A percentile compares a stretch with the other conserved stretches of the same genome.
These are phyloP conservation scores for Himalopsyche phryganea DNA, from an alignment of 1,140 invertebrate genomes.

Conservation along the genomic window DNA sequence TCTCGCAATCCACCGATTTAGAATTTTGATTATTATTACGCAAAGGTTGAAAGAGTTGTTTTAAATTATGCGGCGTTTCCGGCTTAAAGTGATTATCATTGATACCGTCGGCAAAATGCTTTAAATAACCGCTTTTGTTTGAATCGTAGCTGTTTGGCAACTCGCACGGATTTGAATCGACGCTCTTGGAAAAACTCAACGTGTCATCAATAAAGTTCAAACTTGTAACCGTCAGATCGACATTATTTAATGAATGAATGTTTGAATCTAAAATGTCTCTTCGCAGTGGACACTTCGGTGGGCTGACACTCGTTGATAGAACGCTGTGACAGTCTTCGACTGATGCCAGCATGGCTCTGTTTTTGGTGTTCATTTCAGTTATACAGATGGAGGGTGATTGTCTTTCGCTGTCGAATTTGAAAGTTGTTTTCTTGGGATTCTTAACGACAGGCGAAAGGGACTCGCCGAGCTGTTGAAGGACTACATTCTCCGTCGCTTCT, in stretches of 20 bases:
- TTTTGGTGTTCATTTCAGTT: conserved; percentile 43
- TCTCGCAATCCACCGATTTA: background rate
- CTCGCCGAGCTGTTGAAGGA: conserved; percentile 6
- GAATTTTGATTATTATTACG: conserved; percentile 5
- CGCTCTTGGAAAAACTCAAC: conserved; percentile 49
- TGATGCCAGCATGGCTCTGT: conserved; percentile 46
- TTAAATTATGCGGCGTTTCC: conserved; percentile 22
- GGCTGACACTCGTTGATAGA: conserved; percentile 48
- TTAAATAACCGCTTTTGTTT: conserved; percentile 45
- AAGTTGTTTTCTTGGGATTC: conserved; percentile 22
- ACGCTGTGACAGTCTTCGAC: conserved; percentile 51
- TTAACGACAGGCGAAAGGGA: conserved; percentile 30
- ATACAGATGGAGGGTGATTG: conserved; percentile 37
- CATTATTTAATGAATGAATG: conserved; percentile 48
- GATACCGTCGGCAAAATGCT: conserved; percentile 47
- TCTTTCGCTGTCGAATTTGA: conserved; percentile 6
- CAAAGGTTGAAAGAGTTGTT: conserved; percentile 23
- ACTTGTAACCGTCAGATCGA: conserved; percentile 58
- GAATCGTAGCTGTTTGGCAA: conserved; percentile 52
- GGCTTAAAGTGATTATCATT: conserved; percentile 21
- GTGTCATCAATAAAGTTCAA: conserved; percentile 59
- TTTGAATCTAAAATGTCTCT: conserved; percentile 29
- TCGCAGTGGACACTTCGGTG: conserved; percentile 46
- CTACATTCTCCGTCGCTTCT: conserved; percentile 49
- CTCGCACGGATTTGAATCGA: conserved; percentile 48